Percentiles rank a stretch among this genome's conserved stretches.
Evolutionary conservation across 2,888 invertebrate species (phyloP).

Genomic region (Drosophila prolongata): DNA sequence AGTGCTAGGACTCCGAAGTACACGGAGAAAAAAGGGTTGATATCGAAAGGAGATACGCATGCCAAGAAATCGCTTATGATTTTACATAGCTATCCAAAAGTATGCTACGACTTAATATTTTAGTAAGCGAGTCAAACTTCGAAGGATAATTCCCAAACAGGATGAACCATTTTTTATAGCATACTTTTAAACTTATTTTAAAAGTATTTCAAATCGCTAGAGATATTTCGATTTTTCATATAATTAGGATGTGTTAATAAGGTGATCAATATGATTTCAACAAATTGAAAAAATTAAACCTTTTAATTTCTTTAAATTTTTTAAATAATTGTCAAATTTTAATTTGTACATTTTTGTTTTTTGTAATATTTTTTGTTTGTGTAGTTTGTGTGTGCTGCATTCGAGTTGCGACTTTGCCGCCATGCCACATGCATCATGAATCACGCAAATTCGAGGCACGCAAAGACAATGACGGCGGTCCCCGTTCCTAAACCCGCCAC

Average conservation of each 20-base stretch:
- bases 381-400: slow-evolving; percentile 28
- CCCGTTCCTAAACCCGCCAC: not conserved
- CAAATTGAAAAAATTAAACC: too few relatives aligned
- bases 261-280: too few relatives aligned
- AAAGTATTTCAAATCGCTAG: too few relatives aligned
- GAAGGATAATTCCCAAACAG: not conserved
- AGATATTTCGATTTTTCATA: too few relatives aligned
- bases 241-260: too few relatives aligned
- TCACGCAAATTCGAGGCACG: slow-evolving; percentile 61
- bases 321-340: too few relatives aligned
- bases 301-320: too few relatives aligned
- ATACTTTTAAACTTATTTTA: not conserved
- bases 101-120: too few relatives aligned
- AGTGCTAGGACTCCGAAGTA: slow-evolving; percentile 1
- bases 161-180: not conserved
- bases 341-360: too few relatives aligned
- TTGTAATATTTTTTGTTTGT: not conserved
- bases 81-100: too few relatives aligned
- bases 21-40: not conserved
- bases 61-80: too few relatives aligned
- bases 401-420: slow-evolving; percentile 28
- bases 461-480: slow-evolving; percentile 67
- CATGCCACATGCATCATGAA: slow-evolving; percentile 54
- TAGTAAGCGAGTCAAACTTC: not conserved
- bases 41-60: too few relatives aligned